These are phyloP conservation scores for Zenarchopterus dispar DNA, from an alignment of 2,797 vertebrate genomes.

Conservation along the genomic window DNA sequence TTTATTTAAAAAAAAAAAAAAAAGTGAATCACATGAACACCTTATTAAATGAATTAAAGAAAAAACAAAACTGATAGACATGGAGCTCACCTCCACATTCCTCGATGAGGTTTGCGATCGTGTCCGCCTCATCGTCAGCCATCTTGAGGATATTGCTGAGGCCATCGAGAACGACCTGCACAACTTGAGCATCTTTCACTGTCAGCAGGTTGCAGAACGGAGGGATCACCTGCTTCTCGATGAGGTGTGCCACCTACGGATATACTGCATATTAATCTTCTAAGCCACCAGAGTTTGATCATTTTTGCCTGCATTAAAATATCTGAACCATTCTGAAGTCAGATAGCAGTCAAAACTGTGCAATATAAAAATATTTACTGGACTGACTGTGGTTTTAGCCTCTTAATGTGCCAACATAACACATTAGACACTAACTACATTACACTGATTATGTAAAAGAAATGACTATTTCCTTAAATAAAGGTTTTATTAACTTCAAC, in stretches of 20 bases:
- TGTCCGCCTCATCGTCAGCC: constrained; percentile 98
- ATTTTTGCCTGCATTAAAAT: no score
- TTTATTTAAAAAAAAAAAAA: not conserved
- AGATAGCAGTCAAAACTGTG: no score
- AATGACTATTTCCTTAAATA: no score
- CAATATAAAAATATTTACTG: no score
- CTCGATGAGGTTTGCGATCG: constrained; percentile 97
- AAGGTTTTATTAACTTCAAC: no score
- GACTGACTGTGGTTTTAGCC: no score
- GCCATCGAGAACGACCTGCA: constrained; percentile 97
- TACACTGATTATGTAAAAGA: no score
- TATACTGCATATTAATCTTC: not conserved
- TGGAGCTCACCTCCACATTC: constrained; percentile 92
- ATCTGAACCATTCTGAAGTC: no score
- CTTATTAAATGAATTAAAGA: not conserved
- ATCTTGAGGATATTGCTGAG: constrained; percentile 99
- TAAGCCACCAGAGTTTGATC: not conserved
- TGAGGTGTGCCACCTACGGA: constrained; percentile 95
- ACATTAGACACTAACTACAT: no score
- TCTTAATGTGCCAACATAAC: no score
- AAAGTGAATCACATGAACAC: not conserved
- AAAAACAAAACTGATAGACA: not conserved
- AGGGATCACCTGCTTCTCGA: constrained; percentile 97
- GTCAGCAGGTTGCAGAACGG: constrained; percentile 98
- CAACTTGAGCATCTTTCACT: constrained; percentile 98